phyloP scores from a whole-genome alignment of 1,140 invertebrate species.

The Euura lappo region DNA sequence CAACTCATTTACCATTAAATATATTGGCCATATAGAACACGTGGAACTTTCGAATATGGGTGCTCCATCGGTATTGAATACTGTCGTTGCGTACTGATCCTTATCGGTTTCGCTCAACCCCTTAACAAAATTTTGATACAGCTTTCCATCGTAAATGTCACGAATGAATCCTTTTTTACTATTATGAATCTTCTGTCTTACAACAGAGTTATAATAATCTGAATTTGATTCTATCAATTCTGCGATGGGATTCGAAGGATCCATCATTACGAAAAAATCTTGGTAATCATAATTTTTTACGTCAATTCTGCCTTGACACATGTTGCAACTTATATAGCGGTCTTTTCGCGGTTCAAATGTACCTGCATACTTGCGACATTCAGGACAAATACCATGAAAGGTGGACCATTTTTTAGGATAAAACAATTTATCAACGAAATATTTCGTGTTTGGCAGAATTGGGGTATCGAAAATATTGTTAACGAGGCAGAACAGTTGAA shows the following conservation, averaged over 20 bases:
- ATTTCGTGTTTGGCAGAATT: no score
- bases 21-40: conserved; percentile 28
- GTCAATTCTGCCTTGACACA: background rate
- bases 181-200: no score
- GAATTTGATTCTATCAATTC: conserved; percentile 14
- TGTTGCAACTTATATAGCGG: no score
- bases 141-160: background rate
- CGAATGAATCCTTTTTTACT: background rate
- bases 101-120: background rate
- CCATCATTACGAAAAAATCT: conserved; percentile 24
- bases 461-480: no score
- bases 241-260: no score
- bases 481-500: no score
- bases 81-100: conserved; percentile 19
- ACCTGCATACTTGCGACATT: no score
- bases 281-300: conserved; percentile 18
- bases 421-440: no score
- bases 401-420: no score
- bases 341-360: no score
- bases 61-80: conserved; percentile 22
- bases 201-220: no score
- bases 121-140: background rate
- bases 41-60: conserved; percentile 16
- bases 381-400: no score
- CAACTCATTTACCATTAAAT: conserved; percentile 28